A percentile compares a stretch with the other conserved stretches of the same genome.
Conservation (phyloP, 2,888 invertebrate species). For the Polylopha cassiicola region DNA sequence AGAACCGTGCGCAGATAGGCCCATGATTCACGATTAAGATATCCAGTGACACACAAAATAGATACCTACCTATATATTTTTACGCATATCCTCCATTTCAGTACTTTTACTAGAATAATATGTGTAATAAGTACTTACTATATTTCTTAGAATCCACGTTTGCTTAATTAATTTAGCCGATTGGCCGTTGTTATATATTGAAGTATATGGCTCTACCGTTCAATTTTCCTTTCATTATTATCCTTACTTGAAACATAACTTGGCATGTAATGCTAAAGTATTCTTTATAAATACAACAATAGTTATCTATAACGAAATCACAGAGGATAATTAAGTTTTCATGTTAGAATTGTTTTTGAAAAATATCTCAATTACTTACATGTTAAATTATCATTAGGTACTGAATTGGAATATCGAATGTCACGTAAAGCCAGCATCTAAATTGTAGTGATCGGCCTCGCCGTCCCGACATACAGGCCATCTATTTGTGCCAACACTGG, state of each 20-base stretch:
- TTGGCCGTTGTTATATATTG: too few species aligned
- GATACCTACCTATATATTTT: constrained; percentile 18
- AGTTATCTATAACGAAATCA: too few species aligned
- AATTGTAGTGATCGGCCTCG: constrained; percentile 40
- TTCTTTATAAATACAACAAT: too few species aligned
- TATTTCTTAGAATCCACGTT: too few species aligned
- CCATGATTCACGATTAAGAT: constrained; percentile 20
- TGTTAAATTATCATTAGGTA: constrained; percentile 51
- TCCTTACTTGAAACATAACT: too few species aligned
- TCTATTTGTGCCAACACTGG: constrained; percentile 60
- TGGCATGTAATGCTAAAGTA: too few species aligned
- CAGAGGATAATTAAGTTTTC: constrained; percentile 5
- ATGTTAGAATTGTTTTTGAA: not conserved
- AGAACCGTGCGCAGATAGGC: not conserved
- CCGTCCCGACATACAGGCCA: constrained; percentile 43
- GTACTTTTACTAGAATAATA: constrained; percentile 9
- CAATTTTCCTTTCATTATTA: too few species aligned
- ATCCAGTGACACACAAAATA: not conserved
- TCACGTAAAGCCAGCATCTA: constrained; percentile 43
- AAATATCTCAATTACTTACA: constrained; percentile 20
- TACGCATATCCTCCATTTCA: constrained; percentile 19
- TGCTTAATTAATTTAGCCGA: too few species aligned
- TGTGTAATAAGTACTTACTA: constrained; percentile 19
- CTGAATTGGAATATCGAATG: constrained; percentile 40
- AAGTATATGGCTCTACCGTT: too few species aligned